Evolutionary conservation across 2,797 vertebrate species (phyloP).

Genomic region (Danio kyathit): DNA sequence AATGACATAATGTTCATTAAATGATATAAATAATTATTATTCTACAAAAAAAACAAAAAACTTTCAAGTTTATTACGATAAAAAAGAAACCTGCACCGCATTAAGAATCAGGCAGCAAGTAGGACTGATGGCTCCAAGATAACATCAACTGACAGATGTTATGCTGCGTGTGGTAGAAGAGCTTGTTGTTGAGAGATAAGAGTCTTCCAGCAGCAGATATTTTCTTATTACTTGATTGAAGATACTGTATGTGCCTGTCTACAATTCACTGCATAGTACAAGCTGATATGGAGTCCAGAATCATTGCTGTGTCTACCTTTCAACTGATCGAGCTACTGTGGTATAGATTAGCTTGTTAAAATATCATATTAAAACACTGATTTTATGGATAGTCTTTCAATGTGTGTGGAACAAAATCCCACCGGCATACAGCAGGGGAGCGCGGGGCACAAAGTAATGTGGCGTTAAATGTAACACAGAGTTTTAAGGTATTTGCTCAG

Average conservation of each 20-base stretch:
- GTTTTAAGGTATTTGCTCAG: too few species aligned
- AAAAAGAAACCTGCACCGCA: neutral
- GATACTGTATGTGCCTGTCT: neutral
- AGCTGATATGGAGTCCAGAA: neutral
- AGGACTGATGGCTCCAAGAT: neutral
- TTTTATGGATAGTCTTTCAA: neutral
- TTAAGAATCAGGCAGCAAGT: neutral
- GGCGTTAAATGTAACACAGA: too few species aligned
- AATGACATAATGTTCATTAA: neutral
- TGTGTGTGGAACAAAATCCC: neutral
- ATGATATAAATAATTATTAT: neutral
- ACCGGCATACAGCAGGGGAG: too few species aligned
- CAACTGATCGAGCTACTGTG: neutral
- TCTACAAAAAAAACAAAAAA: neutral
- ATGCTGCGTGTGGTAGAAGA: neutral
- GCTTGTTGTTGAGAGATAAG: slow-evolving; percentile 6
- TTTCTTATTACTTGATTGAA: slow-evolving; percentile 19
- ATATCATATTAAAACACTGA: neutral
- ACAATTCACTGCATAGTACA: neutral
- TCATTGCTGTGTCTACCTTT: neutral
- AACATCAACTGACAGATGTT: slow-evolving; percentile 1
- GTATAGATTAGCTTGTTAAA: neutral
- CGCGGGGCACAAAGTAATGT: too few species aligned
- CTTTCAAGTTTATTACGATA: neutral
- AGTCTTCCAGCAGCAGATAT: slow-evolving; percentile 4